These are phyloP conservation scores for Bellardia pandia DNA, from an alignment of 2,888 invertebrate species.

Conservation along the genomic window DNA sequence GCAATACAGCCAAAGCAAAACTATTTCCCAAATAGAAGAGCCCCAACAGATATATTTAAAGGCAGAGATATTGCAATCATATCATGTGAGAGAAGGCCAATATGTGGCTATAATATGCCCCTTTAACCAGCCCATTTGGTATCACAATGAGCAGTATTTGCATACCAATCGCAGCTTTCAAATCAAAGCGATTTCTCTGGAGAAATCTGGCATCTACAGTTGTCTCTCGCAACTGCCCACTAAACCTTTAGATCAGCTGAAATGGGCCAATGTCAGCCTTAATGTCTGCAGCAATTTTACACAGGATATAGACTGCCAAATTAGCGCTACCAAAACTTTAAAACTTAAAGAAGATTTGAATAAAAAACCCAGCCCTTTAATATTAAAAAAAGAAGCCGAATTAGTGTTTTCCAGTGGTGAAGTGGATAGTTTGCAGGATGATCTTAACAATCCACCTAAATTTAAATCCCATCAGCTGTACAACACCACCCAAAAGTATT, in stretches of 20 bases:
- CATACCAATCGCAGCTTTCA: slow-evolving; percentile 67
- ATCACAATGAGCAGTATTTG: slow-evolving; percentile 71
- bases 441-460: slow-evolving; percentile 24
- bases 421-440: slow-evolving; percentile 25
- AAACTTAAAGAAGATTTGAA: slow-evolving; percentile 3
- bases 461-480: slow-evolving; percentile 60
- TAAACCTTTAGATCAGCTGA: slow-evolving; percentile 78
- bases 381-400: background rate
- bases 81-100: slow-evolving; percentile 38
- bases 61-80: background rate
- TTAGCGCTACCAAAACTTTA: background rate
- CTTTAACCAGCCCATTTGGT: slow-evolving; percentile 75
- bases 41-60: slow-evolving; percentile 22
- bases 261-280: slow-evolving; percentile 81
- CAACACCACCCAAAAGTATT: slow-evolving; percentile 86
- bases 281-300: slow-evolving; percentile 72
- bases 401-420: slow-evolving; percentile 12
- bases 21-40: background rate
- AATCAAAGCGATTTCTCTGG: slow-evolving; percentile 71
- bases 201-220: slow-evolving; percentile 80
- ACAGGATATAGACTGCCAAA: slow-evolving; percentile 18
- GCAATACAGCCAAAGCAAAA: background rate
- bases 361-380: background rate
- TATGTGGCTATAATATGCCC: slow-evolving; percentile 73
- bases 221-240: slow-evolving; percentile 75